Conservation (phyloP, 2,797 vertebrate genomes). For the Siniperca undulata region DNA sequence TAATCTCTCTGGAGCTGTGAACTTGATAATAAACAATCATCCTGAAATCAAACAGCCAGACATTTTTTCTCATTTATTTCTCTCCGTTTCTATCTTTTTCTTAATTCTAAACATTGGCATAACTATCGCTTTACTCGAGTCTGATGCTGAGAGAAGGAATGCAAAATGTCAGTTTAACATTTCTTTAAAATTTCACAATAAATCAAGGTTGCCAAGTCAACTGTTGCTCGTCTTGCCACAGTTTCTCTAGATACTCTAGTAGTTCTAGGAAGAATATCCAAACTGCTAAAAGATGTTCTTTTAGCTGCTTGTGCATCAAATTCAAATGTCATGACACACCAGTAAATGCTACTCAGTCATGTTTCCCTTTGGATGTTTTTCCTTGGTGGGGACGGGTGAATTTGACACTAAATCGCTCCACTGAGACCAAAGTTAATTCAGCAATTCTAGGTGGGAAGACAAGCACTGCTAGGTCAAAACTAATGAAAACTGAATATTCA, state of each 20-base stretch:
- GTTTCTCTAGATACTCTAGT: slow-evolving; percentile 12
- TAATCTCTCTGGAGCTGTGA: slow-evolving; percentile 60
- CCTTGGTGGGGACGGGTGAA: slow-evolving; percentile 3
- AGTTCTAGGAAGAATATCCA: slow-evolving; percentile 10
- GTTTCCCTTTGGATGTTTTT: slow-evolving; percentile 22
- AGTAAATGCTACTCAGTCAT: slow-evolving; percentile 2
- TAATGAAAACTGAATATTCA: slow-evolving; percentile 1
- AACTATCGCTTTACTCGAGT: slow-evolving; percentile 24
- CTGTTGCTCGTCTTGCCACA: slow-evolving; percentile 28
- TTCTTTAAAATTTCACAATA: slow-evolving; percentile 68
- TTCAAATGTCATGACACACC: slow-evolving; percentile 31
- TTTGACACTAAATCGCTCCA: slow-evolving; percentile 25
- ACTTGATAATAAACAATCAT: slow-evolving; percentile 74
- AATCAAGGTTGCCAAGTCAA: slow-evolving; percentile 61
- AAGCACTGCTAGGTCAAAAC: not conserved
- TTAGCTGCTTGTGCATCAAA: slow-evolving; percentile 20
- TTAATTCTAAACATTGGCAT: slow-evolving; percentile 50
- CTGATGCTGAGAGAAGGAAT: slow-evolving; percentile 56
- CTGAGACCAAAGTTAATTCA: slow-evolving; percentile 10
- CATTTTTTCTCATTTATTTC: slow-evolving; percentile 52
- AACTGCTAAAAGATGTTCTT: slow-evolving; percentile 6
- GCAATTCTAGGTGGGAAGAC: not conserved
- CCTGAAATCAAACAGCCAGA: slow-evolving; percentile 61
- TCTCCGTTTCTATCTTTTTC: slow-evolving; percentile 34
- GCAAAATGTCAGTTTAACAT: slow-evolving; percentile 53